Evolutionary conservation across 1,140 invertebrate species (phyloP).

Genomic region (Rhagoletis pomonella): DNA sequence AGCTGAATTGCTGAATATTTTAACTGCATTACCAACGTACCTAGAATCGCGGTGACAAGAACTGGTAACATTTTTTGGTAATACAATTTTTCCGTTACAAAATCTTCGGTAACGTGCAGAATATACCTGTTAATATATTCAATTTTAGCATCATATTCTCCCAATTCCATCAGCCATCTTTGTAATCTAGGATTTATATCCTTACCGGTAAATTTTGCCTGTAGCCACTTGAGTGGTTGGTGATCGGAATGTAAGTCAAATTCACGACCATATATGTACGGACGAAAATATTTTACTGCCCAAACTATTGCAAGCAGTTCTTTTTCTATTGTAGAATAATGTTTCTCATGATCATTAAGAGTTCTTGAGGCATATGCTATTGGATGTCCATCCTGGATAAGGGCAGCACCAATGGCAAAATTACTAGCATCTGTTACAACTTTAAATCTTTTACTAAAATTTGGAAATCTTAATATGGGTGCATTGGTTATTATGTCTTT

Average conservation of each 20-base stretch:
- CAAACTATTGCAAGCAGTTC: constrained; percentile 65
- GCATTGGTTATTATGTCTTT: constrained; percentile 16
- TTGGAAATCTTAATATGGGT: constrained; percentile 33
- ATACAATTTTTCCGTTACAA: too few species aligned
- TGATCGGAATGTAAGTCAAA: constrained; percentile 60
- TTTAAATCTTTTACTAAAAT: constrained; percentile 24
- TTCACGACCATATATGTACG: constrained; percentile 57
- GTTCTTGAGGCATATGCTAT: constrained; percentile 58
- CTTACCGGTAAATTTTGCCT: constrained; percentile 64
- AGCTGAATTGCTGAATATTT: too few species aligned
- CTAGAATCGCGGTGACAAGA: too few species aligned
- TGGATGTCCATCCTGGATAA: constrained; percentile 36
- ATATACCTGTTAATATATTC: constrained; percentile 59
- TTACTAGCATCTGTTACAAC: constrained; percentile 58
- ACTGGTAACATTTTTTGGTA: too few species aligned
- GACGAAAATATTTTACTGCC: constrained; percentile 74
- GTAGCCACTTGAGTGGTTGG: constrained; percentile 53
- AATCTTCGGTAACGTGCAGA: too few species aligned
- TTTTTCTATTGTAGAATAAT: constrained; percentile 68
- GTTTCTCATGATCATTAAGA: constrained; percentile 73
- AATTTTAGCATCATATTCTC: constrained; percentile 69
- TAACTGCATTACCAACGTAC: too few species aligned
- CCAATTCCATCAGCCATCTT: constrained; percentile 73
- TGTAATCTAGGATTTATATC: constrained; percentile 75
- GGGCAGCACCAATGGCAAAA: neutral